Base-by-base conservation (phyloP, 2,888 invertebrate genomes). In the Cephus pulcher region DNA sequence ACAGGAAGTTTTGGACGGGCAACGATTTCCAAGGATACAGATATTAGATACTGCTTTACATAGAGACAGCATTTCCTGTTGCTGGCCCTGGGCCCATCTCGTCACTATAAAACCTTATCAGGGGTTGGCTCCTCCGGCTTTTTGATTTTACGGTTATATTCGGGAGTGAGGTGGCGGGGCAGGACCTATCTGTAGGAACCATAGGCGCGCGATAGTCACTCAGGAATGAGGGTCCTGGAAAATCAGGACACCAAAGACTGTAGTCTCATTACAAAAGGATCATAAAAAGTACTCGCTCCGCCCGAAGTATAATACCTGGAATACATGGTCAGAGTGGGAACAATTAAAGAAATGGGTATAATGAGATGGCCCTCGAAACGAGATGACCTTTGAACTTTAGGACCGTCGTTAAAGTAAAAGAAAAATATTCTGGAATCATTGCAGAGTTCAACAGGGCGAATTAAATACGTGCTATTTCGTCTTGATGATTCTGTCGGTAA, bases 71-170 rank as follows among this genome's bases (percentile, higher is more conserved):
- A 56, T 56, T 56, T 56, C 23, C 56, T 23, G 15, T 56, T 56
- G 56, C 56, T 56, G 56, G 56, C 56, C 23, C 56, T 23, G 23
- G 23, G 56, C 56, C 56, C 56, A 23, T 23, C 56, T 56, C 56
- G 56, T 56, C 56, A 56, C 56, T 80, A 82, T 83, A 83, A 85
- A 84, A 79, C 83, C 85, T 84, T 87, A 85, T 87, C 84, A 80
- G 78, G 76, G 73, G 74, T 78, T 76, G 76, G 77, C 82, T 81
- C 9, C 76, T 79, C 35, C 78, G 81, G 83, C 87, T 86, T 84
- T 84, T 81, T 82, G 84, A 85, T 87, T 88, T 89, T 88, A 89
- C 80, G 83, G 85, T 86, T 85, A 86, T 84, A 82, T 80, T 82
- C 83, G 82, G 82, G 9, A 23, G 23, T 15, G 23, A 9, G 23